Conservation (phyloP, 1,140 invertebrate species). For the Diachasmimorpha longicaudata region DNA sequence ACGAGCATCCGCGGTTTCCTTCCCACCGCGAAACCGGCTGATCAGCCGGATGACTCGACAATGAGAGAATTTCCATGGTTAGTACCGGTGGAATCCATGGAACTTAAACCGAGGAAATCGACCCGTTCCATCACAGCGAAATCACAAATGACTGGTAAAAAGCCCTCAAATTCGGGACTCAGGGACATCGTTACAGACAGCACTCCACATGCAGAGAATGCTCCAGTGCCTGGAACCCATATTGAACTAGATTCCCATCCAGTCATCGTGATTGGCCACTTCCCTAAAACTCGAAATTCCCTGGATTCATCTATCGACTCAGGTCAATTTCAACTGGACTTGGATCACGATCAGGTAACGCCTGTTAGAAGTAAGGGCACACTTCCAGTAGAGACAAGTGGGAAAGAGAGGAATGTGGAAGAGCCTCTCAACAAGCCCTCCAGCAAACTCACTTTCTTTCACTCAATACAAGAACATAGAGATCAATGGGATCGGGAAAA, state of each 20-base stretch:
- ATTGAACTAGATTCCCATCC: constrained; percentile 11
- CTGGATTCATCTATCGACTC: constrained; percentile 9
- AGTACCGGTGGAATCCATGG: background rate
- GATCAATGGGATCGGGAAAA: constrained; percentile 16
- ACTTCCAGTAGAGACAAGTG: background rate
- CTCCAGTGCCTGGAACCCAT: constrained; percentile 5
- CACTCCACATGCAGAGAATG: background rate
- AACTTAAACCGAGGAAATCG: background rate
- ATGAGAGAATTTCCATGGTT: background rate
- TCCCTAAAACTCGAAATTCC: background rate
- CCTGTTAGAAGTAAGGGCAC: background rate
- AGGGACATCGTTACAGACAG: background rate
- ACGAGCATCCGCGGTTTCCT: background rate
- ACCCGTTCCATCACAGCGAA: background rate
- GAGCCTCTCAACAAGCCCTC: background rate
- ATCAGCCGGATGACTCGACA: background rate
- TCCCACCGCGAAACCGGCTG: background rate
- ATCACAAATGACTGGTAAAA: background rate
- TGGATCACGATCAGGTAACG: constrained; percentile 12
- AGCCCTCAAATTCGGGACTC: background rate
- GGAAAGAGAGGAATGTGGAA: background rate
- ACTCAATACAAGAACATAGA: background rate
- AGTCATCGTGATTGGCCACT: background rate
- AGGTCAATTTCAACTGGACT: constrained; percentile 17
- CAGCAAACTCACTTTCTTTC: background rate